These are phyloP conservation scores for Megaleporinus macrocephalus DNA, from an alignment of 2,113 vertebrate genomes.

Conservation along the genomic window DNA sequence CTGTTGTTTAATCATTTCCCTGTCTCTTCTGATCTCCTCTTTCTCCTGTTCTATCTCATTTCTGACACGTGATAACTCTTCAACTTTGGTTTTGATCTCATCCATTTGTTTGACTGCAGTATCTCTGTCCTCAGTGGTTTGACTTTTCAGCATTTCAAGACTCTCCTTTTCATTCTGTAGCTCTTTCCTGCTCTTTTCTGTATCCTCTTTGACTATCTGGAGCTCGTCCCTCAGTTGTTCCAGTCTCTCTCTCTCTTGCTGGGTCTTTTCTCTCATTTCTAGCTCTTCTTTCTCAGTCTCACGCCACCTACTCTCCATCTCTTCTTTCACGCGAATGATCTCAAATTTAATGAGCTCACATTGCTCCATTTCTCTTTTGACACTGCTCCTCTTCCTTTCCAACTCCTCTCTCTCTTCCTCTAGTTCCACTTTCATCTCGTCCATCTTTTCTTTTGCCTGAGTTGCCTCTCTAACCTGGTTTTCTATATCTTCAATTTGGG, in stretches of 20 bases:
- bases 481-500: constrained; percentile 52
- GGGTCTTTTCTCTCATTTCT: constrained; percentile 42
- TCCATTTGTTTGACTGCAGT: constrained; percentile 22
- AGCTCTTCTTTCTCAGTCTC: constrained; percentile 47
- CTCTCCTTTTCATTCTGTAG: constrained; percentile 23
- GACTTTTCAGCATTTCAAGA: constrained; percentile 45
- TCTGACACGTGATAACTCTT: constrained; percentile 28
- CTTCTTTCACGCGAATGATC: constrained; percentile 47
- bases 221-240: constrained; percentile 46
- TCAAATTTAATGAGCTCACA: constrained; percentile 53
- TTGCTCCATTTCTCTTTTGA: constrained; percentile 50
- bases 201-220: constrained; percentile 37
- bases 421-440: constrained; percentile 49
- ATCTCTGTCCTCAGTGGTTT: constrained; percentile 29
- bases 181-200: constrained; percentile 35
- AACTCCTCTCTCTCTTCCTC: constrained; percentile 50
- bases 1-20: constrained; percentile 44
- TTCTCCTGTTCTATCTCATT: constrained; percentile 29
- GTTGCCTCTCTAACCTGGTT: constrained; percentile 35
- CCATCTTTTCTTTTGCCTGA: constrained; percentile 47
- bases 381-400: constrained; percentile 43
- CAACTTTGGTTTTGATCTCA: constrained; percentile 30
- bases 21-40: constrained; percentile 42
- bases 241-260: constrained; percentile 31
- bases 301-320: constrained; percentile 45